A percentile compares a stretch with the other conserved stretches of the same genome.
These are phyloP conservation scores for Brachypalpus laphriformis DNA, from an alignment of 2,888 invertebrate species.

Conservation along the genomic window DNA sequence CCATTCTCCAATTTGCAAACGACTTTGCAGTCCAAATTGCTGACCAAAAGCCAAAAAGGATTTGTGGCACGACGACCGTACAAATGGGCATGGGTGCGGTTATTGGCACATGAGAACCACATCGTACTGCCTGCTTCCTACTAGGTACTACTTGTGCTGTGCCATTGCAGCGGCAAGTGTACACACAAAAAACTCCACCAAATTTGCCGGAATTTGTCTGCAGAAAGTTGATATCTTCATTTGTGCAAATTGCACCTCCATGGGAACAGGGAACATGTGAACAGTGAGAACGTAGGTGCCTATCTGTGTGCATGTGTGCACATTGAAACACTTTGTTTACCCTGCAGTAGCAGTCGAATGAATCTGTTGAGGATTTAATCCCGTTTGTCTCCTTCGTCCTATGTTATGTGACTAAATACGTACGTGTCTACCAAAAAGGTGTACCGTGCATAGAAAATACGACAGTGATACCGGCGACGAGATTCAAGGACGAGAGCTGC, in stretches of 20 bases:
- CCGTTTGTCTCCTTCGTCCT: conserved; percentile 40
- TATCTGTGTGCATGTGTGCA: conserved; percentile 57
- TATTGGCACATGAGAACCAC: conserved; percentile 66
- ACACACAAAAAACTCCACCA: conserved; percentile 37
- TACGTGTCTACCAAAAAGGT: conserved; percentile 55
- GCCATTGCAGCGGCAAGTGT: conserved; percentile 35
- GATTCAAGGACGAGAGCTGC: conserved; percentile 41
- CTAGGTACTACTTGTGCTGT: conserved; percentile 1
- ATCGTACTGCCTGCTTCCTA: conserved; percentile 11
- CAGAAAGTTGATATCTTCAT: conserved; percentile 74
- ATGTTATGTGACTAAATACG: conserved; percentile 60
- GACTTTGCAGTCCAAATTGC: conserved; percentile 70
- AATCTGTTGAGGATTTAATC: conserved; percentile 69
- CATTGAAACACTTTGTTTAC: conserved; percentile 72
- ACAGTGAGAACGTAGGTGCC: not conserved
- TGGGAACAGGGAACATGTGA: not conserved
- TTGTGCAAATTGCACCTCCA: conserved; percentile 66
- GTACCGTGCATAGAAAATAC: conserved; percentile 38
- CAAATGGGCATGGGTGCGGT: conserved; percentile 60
- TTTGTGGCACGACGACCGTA: conserved; percentile 62
- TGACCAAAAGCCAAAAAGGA: conserved; percentile 68
- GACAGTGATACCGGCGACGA: not conserved
- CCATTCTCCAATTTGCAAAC: conserved; percentile 61
- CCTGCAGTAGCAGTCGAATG: conserved; percentile 62
- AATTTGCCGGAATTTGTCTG: conserved; percentile 71